Percentiles rank a stretch among this genome's conserved stretches.
Evolutionary conservation across 1,140 invertebrate species (phyloP).

Genomic region (Zeugodacus cucurbitae): DNA sequence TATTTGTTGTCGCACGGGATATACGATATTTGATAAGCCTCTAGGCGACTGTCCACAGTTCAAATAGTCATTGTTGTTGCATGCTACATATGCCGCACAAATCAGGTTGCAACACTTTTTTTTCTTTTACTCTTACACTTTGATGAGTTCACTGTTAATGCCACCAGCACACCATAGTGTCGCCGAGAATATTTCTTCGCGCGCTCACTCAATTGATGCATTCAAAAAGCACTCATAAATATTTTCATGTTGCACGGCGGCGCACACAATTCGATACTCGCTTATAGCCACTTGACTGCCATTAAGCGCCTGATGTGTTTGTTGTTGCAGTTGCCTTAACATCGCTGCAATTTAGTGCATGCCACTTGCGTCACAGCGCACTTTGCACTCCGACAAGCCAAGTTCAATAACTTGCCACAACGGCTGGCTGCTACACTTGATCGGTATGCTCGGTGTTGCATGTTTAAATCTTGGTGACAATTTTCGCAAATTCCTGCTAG

Average conservation of each 20-base stretch:
- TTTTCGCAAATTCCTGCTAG: slow-evolving; percentile 54
- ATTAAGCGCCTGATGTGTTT: neutral
- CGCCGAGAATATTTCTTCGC: neutral
- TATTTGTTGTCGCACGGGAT: slow-evolving; percentile 36
- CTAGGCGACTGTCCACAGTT: neutral
- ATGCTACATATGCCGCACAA: neutral
- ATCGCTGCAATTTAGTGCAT: neutral
- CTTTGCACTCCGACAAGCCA: neutral
- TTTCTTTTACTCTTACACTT: neutral
- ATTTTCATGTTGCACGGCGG: neutral
- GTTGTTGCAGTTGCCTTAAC: neutral
- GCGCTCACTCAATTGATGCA: neutral
- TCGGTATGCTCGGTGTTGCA: slow-evolving; percentile 50
- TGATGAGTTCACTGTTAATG: neutral
- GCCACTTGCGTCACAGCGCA: neutral
- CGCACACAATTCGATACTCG: neutral
- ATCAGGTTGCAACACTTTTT: neutral
- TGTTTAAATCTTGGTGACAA: slow-evolving; percentile 63
- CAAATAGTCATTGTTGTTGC: neutral
- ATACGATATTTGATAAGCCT: slow-evolving; percentile 36
- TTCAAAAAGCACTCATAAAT: slow-evolving; percentile 39
- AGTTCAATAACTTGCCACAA: slow-evolving; percentile 35
- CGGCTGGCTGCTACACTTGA: slow-evolving; percentile 30
- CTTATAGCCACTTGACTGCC: neutral
- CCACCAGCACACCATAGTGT: neutral